Evolutionary conservation across 2,888 invertebrate species (phyloP).

Genomic region (Aproaerema taeniolella): DNA sequence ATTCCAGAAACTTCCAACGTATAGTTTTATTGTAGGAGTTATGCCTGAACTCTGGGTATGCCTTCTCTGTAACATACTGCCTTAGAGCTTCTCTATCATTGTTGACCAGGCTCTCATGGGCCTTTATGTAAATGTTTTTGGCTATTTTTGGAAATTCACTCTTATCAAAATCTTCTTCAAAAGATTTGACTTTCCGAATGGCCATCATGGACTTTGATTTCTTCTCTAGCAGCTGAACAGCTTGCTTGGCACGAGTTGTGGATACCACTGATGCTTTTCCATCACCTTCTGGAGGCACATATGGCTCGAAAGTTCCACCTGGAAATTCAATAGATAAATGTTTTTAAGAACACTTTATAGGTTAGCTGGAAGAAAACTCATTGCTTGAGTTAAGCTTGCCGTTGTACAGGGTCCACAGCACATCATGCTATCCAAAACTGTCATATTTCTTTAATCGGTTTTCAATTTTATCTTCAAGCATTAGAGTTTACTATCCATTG

Average conservation of each 20-base stretch:
- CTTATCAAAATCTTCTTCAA: conserved; percentile 88
- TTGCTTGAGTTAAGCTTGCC: too few species aligned
- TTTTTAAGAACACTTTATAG: not conserved
- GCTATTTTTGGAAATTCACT: conserved; percentile 84
- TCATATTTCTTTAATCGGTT: too few species aligned
- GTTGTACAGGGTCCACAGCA: too few species aligned
- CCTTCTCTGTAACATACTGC: conserved; percentile 86
- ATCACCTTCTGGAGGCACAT: conserved; percentile 96
- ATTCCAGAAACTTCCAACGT: conserved; percentile 91
- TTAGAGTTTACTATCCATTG: too few species aligned
- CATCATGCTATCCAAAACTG: too few species aligned
- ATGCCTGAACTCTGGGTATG: conserved; percentile 89
- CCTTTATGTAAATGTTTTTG: conserved; percentile 88
- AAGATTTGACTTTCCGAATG: conserved; percentile 88
- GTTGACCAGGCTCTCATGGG: conserved; percentile 83
- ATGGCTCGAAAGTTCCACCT: conserved; percentile 89
- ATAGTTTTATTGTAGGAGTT: conserved; percentile 88
- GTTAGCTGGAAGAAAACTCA: too few species aligned
- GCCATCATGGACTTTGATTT: conserved; percentile 92
- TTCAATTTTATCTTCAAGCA: too few species aligned
- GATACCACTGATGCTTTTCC: conserved; percentile 91
- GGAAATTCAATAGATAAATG: conserved; percentile 13
- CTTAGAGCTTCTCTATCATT: conserved; percentile 68
- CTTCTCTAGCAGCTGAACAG: conserved; percentile 85
- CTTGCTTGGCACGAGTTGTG: conserved; percentile 88